phyloP scores from a whole-genome alignment of 2,888 invertebrate species.

The Pseudococcus jackbeardsleyi region DNA sequence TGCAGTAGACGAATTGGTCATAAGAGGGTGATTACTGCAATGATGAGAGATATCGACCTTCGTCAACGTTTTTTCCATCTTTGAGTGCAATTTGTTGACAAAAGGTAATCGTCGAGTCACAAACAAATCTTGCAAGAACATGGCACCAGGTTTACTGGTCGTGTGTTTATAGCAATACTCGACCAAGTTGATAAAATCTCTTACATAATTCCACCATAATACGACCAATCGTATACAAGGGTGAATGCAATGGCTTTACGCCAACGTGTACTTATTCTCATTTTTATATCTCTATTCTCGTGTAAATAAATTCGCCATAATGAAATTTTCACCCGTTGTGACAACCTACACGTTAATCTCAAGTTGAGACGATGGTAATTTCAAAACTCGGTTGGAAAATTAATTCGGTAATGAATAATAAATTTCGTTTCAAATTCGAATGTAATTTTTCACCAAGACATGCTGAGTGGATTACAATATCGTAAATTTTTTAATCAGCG shows the following conservation, averaged over 20 bases:
- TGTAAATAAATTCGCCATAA: neutral
- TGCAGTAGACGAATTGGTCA: neutral
- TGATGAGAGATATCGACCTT: conserved; percentile 3
- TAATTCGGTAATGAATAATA: neutral
- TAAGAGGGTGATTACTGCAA: neutral
- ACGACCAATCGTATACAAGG: neutral
- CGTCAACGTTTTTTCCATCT: conserved; percentile 1
- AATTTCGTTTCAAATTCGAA: neutral
- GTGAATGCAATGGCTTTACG: conserved; percentile 24
- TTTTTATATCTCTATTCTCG: conserved; percentile 19
- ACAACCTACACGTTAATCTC: conserved; percentile 30
- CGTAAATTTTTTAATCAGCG: neutral
- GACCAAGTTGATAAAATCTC: neutral
- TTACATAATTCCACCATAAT: neutral
- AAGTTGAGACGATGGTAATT: neutral
- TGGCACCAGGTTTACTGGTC: neutral
- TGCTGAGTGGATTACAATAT: neutral
- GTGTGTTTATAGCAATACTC: conserved; percentile 1
- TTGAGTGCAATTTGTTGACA: conserved; percentile 37
- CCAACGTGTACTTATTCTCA: neutral
- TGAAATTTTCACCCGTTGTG: conserved; percentile 30
- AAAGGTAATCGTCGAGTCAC: conserved; percentile 3
- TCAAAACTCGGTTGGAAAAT: neutral
- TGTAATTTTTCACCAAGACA: neutral
- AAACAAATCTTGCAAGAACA: conserved; percentile 16